These are phyloP conservation scores for Aleadryas rufinucha DNA, from an alignment of 2,113 vertebrate genomes.

Conservation along the genomic window DNA sequence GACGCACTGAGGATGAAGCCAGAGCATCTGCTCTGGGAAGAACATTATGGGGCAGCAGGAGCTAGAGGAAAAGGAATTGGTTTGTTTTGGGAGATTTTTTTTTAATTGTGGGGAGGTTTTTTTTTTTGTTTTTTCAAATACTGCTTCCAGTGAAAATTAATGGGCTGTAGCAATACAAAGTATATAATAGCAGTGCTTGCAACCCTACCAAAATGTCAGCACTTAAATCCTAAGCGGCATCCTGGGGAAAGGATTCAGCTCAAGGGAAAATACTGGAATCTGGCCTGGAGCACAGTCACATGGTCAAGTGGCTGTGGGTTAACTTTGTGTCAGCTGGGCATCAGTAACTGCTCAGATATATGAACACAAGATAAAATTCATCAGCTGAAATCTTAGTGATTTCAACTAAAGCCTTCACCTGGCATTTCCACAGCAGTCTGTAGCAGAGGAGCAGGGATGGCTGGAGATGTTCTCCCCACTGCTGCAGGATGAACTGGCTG, in stretches of 20 bases:
- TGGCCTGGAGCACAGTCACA: background rate
- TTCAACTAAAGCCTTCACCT: background rate
- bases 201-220: background rate
- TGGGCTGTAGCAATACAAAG: background rate
- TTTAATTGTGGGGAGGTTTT: background rate
- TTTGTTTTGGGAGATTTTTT: background rate
- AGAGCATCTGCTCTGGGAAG: constrained; percentile 13
- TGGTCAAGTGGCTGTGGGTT: background rate
- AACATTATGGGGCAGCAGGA: background rate
- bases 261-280: background rate
- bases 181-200: background rate
- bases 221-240: background rate
- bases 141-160: background rate
- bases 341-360: background rate
- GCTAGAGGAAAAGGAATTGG: background rate
- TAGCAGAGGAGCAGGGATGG: background rate
- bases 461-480: background rate
- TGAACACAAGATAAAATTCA: background rate
- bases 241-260: background rate
- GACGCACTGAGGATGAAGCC: background rate
- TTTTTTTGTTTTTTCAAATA: background rate
- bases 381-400: background rate
- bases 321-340: background rate
- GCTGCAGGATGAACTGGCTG: background rate
- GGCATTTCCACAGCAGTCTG: background rate